A percentile compares a stretch with the other conserved stretches of the same genome.
These are phyloP conservation scores for Gymnothorax javanicus DNA, from an alignment of 2,797 vertebrate species.

Conservation along the genomic window DNA sequence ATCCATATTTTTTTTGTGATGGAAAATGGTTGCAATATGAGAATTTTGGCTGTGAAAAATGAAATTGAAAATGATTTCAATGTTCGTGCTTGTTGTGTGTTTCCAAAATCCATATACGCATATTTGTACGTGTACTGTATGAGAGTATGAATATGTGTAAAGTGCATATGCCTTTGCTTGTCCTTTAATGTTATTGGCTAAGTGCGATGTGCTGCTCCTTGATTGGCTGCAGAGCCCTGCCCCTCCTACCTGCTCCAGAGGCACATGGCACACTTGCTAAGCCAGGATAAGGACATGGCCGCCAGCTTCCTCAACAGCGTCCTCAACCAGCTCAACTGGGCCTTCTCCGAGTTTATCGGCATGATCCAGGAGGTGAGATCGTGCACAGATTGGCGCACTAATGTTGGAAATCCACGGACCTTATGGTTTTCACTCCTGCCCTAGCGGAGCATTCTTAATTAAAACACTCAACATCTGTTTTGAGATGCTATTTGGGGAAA, in stretches of 20 bases:
- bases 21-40: not conserved
- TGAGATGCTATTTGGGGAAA: no score
- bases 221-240: conserved; percentile 85
- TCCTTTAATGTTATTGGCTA: not conserved
- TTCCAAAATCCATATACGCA: no score
- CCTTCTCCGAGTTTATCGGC: conserved; percentile 97
- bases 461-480: no score
- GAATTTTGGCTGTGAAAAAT: not conserved
- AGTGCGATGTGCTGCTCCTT: conserved; percentile 31
- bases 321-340: conserved; percentile 99
- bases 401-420: no score
- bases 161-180: not conserved
- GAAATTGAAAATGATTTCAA: not conserved
- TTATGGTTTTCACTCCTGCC: no score
- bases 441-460: no score
- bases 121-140: not conserved
- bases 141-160: not conserved
- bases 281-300: conserved; percentile 86
- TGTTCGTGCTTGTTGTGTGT: not conserved
- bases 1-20: not conserved
- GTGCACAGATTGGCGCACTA: not conserved
- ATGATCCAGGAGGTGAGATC: conserved; percentile 96
- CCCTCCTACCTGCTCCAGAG: conserved; percentile 92
- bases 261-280: conserved; percentile 93
- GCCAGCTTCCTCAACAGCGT: conserved; percentile 98